Conservation (phyloP, 2,888 invertebrate genomes). For the Dendrolimus pini region DNA sequence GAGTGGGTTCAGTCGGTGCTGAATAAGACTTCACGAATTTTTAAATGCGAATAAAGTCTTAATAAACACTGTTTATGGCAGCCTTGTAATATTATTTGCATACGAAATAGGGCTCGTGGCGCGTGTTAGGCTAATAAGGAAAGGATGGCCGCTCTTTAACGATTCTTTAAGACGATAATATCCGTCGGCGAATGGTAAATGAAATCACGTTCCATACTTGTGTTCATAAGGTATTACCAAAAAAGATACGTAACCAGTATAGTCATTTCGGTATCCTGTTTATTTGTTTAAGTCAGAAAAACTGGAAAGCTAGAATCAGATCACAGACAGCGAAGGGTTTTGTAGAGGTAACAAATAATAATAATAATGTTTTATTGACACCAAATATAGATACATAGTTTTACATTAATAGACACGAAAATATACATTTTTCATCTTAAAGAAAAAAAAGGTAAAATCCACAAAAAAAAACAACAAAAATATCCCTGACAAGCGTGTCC, state of each 20-base stretch:
- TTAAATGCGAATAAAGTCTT: conserved; percentile 69
- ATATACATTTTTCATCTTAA: too few species aligned
- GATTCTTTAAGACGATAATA: conserved; percentile 50
- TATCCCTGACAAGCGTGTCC: too few species aligned
- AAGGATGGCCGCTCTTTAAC: conserved; percentile 57
- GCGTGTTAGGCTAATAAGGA: conserved; percentile 70
- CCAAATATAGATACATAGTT: too few species aligned
- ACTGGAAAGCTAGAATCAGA: too few species aligned
- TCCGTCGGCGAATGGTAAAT: conserved; percentile 45
- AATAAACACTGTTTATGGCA: conserved; percentile 69
- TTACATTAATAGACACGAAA: too few species aligned
- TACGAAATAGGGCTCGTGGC: conserved; percentile 59
- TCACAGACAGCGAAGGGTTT: too few species aligned
- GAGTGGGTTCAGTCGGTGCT: conserved; percentile 44
- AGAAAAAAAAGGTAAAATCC: too few species aligned
- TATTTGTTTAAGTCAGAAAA: too few species aligned
- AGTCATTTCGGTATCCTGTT: conserved; percentile 16
- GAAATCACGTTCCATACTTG: conserved; percentile 51
- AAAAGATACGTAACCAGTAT: conserved; percentile 30
- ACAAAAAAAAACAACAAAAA: too few species aligned
- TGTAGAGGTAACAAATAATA: too few species aligned
- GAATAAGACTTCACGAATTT: conserved; percentile 72
- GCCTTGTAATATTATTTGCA: conserved; percentile 68
- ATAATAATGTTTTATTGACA: too few species aligned
- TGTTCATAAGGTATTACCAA: conserved; percentile 41